A percentile compares a stretch with the other conserved stretches of the same genome.
Conservation (phyloP, 2,113 vertebrate species). For the Myrmecophaga tridactyla region DNA sequence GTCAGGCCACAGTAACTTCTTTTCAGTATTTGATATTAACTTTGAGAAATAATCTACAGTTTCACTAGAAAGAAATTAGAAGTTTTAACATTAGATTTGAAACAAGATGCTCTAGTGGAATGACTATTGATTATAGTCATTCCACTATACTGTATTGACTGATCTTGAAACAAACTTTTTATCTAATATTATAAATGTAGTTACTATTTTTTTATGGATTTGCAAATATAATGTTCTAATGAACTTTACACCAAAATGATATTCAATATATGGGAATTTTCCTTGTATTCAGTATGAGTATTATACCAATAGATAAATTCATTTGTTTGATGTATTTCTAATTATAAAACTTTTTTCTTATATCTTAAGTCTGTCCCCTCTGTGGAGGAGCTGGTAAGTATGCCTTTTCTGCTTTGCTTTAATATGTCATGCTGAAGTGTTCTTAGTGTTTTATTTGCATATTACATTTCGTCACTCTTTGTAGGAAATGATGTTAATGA, state of each 20-base stretch:
- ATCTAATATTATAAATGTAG: background rate
- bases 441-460: slow-evolving; percentile 53
- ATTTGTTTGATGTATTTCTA: slow-evolving; percentile 79
- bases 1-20: background rate
- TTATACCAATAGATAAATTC: slow-evolving; percentile 64
- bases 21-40: slow-evolving; percentile 30
- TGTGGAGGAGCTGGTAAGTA: slow-evolving; percentile 96
- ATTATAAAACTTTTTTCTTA: slow-evolving; percentile 85
- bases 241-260: slow-evolving; percentile 26
- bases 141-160: too few relatives aligned
- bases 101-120: background rate
- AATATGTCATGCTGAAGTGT: slow-evolving; percentile 65
- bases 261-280: background rate
- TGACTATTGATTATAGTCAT: background rate
- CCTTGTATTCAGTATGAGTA: slow-evolving; percentile 6
- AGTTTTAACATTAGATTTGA: slow-evolving; percentile 26
- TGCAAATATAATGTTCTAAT: slow-evolving; percentile 38
- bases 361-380: slow-evolving; percentile 92
- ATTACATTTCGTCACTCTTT: slow-evolving; percentile 32
- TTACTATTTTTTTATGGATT: slow-evolving; percentile 11
- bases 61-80: slow-evolving; percentile 37
- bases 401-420: slow-evolving; percentile 65
- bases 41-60: background rate
- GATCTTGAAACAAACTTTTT: slow-evolving; percentile 15
- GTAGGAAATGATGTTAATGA: slow-evolving; percentile 19